Evolutionary conservation across 2,113 vertebrate genomes (phyloP), one percentile per base, ranked within the genome.

Genomic region (Bos taurus): DNA sequence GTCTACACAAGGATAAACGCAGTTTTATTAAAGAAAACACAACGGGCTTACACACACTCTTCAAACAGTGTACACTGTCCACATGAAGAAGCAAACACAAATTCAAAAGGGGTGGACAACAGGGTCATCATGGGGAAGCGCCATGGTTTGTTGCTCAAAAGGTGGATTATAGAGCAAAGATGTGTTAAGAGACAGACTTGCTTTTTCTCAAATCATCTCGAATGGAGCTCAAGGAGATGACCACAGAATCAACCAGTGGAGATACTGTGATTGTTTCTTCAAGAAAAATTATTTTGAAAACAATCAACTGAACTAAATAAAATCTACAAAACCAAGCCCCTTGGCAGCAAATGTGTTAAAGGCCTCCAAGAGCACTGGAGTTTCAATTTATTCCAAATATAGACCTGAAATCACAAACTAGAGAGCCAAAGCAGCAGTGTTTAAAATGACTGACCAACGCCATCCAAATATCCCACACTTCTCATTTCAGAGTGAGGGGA

Each of bases 1-100:
- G 87, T 97, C 93, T 96, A 97, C 95, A 98, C 86, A 97, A 93
- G 93, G 96, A 97, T 96, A 98, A 98, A 97, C 3, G 95, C 81
- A 95, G 91, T 98, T 98, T 98, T 98, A 98, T 98, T 98, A 98
- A 98, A 98, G 97, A 97, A 97, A 98, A 98, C 95, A 97, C 62
- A 60, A 88, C 4, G 4, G 96, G 77, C 90, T 96, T 85, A 94
- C 52, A 97, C 81, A 92, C 40, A 54, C 95, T 97, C 91, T 95
- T 92, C 97, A 96, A 97, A 97, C 17, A 97, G 26, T 91, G 71
- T 91, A 52, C 97, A 92, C 59, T 91, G 91, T 80, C 97, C 86
- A 97, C 60, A 88, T 6, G 3, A 83, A 93, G 78, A 84, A 54
- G 52, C 84, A 94, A 92, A 94, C 64, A n/a, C 78, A 94, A 94